Evolutionary conservation across 30 jellyfish, hydroid and myxozoan species (phyloP), one percentile per base, ranked within the genome.

Genomic region (Turritopsis dohrnii): DNA sequence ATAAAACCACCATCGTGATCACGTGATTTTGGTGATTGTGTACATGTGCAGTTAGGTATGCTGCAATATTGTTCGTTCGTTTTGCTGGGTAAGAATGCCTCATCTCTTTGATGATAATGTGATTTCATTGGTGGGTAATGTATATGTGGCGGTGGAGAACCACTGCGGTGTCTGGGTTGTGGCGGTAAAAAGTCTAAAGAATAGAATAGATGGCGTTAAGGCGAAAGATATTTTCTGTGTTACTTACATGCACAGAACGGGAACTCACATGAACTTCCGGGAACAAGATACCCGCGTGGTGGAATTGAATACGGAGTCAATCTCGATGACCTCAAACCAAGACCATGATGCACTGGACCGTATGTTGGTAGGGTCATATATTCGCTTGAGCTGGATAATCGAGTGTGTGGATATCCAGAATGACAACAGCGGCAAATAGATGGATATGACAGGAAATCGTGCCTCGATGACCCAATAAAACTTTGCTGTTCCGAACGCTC

Each of bases 401-500:
- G 77, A 69, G 77, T n/a, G 77, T 69, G 19, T 27, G 77, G 77
- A 69, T 8, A 27, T n/a, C 30, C 28, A 7, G 77, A 8, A 69
- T 27, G 28, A 27, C 77, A 69, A 69, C 77, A 69, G 77, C 77
- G 77, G 19, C 77, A 69, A 9, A 27, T 17, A 9, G 30, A 27
- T 21, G 77, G 77, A 19, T 69, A 69, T n/a, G 77, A 9, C 30
- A 21, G 28, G 60, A 52, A 76, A 28, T 80, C 65, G 52, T 26
- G 1, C 65, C 83, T 53, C 53, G 54, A 23, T 17, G 65, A 1
- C 60, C 60, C 60, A 41, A 41, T 41, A 69, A 69, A 27, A 69
- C 30, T 23, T 9, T 27, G 83, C 0, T 74, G 83, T 29, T 74
- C 83, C 0, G 83, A 23, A 23, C 83, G 53, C 31, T 90, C 97